These are phyloP conservation scores for Drosophila gaucha DNA, from an alignment of 2,888 invertebrate genomes.

Conservation along the genomic window DNA sequence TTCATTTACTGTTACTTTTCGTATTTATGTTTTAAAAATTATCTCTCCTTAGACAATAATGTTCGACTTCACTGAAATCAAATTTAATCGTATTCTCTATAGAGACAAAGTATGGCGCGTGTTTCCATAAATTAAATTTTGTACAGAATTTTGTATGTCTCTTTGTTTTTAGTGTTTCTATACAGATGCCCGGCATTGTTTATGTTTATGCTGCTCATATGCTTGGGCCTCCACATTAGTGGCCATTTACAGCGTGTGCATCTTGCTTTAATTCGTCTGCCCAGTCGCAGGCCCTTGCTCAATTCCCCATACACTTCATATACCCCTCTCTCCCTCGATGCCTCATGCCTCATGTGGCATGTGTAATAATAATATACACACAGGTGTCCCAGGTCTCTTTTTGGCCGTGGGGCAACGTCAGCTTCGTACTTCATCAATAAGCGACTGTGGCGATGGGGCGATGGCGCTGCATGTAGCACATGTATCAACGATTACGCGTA, in stretches of 20 bases:
- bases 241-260: constrained; percentile 75
- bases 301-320: neutral
- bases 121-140: no score
- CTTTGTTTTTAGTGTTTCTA: constrained; percentile 30
- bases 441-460: constrained; percentile 28
- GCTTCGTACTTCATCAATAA: constrained; percentile 79
- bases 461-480: constrained; percentile 79
- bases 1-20: no score
- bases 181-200: constrained; percentile 35
- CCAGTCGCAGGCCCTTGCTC: constrained; percentile 26
- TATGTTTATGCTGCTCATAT: constrained; percentile 13
- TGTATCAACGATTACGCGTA: constrained; percentile 81
- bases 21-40: no score
- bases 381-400: constrained; percentile 80
- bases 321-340: constrained; percentile 9
- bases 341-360: constrained; percentile 48
- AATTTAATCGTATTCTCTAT: no score
- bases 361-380: constrained; percentile 83
- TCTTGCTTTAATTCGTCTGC: constrained; percentile 65
- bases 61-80: no score
- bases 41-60: no score
- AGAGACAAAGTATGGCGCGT: no score
- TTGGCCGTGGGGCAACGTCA: constrained; percentile 66
- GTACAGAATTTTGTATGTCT: neutral
- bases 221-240: constrained; percentile 63